Conservation (phyloP, 2,113 vertebrate species). For the Anhinga anhinga region DNA sequence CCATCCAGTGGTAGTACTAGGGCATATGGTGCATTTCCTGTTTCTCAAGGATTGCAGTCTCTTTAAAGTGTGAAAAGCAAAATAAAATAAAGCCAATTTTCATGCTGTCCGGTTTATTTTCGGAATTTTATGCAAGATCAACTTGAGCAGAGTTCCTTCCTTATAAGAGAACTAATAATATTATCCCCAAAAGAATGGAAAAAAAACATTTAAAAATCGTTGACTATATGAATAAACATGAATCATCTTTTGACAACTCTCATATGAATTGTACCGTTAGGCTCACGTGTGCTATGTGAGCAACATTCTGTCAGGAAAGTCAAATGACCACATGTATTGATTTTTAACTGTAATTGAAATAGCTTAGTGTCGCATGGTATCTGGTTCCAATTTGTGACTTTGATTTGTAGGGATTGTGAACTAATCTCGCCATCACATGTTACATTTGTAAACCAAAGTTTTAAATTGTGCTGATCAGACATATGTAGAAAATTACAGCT, state of each 20-base stretch:
- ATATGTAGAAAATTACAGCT: conserved; percentile 40
- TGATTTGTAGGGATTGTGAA: conserved; percentile 51
- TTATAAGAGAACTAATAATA: background rate
- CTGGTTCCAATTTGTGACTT: conserved; percentile 54
- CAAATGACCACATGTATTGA: background rate
- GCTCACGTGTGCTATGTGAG: background rate
- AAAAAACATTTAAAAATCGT: background rate
- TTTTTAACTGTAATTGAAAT: conserved; percentile 36
- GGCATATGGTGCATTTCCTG: background rate
- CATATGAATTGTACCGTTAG: background rate
- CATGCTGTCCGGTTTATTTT: background rate
- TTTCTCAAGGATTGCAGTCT: background rate
- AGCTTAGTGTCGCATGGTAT: background rate
- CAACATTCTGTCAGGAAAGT: background rate
- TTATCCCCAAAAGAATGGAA: background rate
- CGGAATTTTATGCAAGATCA: background rate
- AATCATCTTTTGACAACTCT: background rate
- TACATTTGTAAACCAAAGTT: conserved; percentile 50
- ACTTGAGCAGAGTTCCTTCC: background rate
- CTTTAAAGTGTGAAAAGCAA: background rate
- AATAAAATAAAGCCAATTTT: background rate
- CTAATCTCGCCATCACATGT: conserved; percentile 44
- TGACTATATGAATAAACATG: background rate
- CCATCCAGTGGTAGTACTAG: background rate
- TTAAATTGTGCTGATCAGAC: conserved; percentile 29